Conservation (phyloP, 2,888 invertebrate genomes). For the Zeuzera pyrina region DNA sequence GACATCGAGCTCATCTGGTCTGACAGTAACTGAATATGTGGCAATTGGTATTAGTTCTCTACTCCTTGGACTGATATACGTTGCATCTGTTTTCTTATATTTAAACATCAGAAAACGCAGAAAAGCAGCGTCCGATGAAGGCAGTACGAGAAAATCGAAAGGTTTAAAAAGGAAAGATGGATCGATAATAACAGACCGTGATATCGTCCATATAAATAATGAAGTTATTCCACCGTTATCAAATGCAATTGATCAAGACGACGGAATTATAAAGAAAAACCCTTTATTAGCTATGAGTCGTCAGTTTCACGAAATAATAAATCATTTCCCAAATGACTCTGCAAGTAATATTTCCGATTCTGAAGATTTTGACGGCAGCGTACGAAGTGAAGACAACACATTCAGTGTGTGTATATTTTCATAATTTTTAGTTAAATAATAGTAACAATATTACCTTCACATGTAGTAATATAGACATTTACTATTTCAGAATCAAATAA, state of each 20-base stretch:
- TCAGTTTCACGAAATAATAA: constrained; percentile 72
- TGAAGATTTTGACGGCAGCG: constrained; percentile 68
- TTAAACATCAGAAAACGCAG: constrained; percentile 82
- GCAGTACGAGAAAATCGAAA: constrained; percentile 47
- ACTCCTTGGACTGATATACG: constrained; percentile 89
- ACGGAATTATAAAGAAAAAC: constrained; percentile 85
- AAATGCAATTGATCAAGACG: constrained; percentile 70
- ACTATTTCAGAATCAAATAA: constrained; percentile 59
- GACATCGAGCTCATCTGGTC: constrained; percentile 70
- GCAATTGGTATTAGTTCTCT: constrained; percentile 88
- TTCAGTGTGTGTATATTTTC: constrained; percentile 42
- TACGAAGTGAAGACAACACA: constrained; percentile 41
- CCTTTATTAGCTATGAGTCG: constrained; percentile 76
- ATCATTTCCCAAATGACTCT: constrained; percentile 58
- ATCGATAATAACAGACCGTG: constrained; percentile 51
- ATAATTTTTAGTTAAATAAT: too few species aligned
- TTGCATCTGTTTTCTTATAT: constrained; percentile 88
- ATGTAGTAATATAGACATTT: too few species aligned
- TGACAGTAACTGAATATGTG: constrained; percentile 84
- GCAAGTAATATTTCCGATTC: constrained; percentile 78
- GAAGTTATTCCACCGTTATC: constrained; percentile 49
- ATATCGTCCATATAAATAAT: constrained; percentile 59
- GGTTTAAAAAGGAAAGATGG: constrained; percentile 56
- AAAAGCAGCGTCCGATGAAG: constrained; percentile 58
- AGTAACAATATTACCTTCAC: too few species aligned